Conservation (phyloP, 2,797 vertebrate species). For the Gorsachius magnificus region DNA sequence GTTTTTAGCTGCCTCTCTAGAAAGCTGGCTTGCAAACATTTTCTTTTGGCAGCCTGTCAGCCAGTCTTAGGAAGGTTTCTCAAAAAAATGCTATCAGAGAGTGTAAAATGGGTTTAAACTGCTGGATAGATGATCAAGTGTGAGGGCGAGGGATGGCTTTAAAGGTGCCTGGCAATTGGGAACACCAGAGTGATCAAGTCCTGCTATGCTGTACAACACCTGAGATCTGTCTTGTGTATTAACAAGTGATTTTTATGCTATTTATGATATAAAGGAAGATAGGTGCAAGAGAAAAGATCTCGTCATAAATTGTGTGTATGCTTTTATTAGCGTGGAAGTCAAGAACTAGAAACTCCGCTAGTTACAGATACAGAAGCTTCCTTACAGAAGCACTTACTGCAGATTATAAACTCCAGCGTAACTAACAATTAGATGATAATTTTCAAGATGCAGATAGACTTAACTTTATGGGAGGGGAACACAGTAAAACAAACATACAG, state of each 20-base stretch:
- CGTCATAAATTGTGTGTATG: not conserved
- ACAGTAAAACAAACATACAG: not conserved
- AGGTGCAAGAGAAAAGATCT: not conserved
- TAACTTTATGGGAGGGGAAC: not conserved
- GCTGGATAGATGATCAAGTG: not conserved
- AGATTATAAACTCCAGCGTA: not conserved
- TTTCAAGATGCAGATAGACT: not conserved
- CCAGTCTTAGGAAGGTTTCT: not conserved
- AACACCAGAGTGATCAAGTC: fast-evolving
- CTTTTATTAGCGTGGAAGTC: not conserved
- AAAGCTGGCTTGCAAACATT: not conserved
- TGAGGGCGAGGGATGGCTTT: not conserved
- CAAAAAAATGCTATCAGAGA: not conserved
- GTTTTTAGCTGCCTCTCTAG: not conserved
- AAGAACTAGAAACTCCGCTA: not conserved
- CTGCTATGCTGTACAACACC: not conserved
- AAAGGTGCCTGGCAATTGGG: not conserved
- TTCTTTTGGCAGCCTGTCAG: not conserved
- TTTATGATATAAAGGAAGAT: not conserved
- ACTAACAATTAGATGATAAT: not conserved
- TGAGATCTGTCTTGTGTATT: not conserved
- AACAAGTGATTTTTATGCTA: not conserved
- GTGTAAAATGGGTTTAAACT: not conserved
- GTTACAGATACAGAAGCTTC: not conserved
- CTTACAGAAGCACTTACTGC: not conserved